Percentiles rank a stretch among this genome's conserved stretches.
Conservation (phyloP, 2,797 vertebrate species). For the Huso huso region DNA sequence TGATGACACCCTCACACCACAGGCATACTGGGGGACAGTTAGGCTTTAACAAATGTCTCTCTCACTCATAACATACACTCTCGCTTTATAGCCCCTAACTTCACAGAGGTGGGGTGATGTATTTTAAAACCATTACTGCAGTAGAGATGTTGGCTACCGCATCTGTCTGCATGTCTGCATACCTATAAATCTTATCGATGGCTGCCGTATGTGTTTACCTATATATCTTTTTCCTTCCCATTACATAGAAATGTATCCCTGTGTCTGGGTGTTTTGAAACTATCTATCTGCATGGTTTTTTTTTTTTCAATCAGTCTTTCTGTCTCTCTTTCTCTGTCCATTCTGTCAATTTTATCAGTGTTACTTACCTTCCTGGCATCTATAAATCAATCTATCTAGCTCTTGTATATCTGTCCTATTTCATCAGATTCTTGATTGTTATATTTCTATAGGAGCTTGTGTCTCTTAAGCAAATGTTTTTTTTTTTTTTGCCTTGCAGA, state of each 20-base stretch:
- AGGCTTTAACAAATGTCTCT: constrained; percentile 43
- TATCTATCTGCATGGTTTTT: background rate
- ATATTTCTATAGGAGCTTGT: background rate
- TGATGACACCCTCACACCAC: constrained; percentile 38
- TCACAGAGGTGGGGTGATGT: constrained; percentile 1
- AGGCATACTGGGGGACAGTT: constrained; percentile 35
- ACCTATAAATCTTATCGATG: background rate
- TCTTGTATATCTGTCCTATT: constrained; percentile 30
- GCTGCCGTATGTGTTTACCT: background rate
- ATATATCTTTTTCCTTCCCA: constrained; percentile 1
- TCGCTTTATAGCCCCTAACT: constrained; percentile 10
- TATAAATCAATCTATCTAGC: constrained; percentile 33
- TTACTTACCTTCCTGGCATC: constrained; percentile 37
- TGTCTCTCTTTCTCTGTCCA: constrained; percentile 33
- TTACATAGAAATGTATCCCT: background rate
- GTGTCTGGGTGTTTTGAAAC: constrained; percentile 6
- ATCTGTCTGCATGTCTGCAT: background rate
- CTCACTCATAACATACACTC: constrained; percentile 33
- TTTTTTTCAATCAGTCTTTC: constrained; percentile 9
- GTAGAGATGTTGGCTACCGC: constrained; percentile 4
- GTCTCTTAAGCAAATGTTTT: constrained; percentile 1
- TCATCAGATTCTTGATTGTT: constrained; percentile 18
- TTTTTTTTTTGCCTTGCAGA: constrained; percentile 48
- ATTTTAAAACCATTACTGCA: constrained; percentile 11
- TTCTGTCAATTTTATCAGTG: constrained; percentile 45